phyloP scores from a whole-genome alignment of 1,140 invertebrate genomes.

The Rhopalosiphum padi region DNA sequence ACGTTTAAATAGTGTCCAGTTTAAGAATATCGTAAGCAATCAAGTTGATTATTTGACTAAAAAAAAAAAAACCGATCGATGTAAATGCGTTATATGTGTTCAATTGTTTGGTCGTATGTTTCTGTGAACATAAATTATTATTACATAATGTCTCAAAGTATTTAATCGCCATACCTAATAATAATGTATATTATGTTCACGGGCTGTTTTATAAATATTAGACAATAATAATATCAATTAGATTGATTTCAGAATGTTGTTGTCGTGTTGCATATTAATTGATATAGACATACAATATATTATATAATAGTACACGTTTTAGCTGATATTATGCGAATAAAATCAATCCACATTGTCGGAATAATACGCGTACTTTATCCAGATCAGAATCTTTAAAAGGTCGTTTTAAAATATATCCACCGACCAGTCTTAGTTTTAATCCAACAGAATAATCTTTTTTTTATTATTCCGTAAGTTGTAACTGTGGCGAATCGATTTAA shows the following conservation, averaged over 20 bases:
- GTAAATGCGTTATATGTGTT: background rate
- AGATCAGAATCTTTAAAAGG: background rate
- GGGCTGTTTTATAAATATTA: background rate
- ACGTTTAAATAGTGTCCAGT: background rate
- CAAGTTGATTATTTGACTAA: background rate
- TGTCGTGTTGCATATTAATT: background rate
- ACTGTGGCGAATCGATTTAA: background rate
- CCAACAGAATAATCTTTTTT: background rate
- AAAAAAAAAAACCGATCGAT: background rate
- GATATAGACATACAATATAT: background rate
- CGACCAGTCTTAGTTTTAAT: background rate
- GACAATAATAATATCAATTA: background rate
- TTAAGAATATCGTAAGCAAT: background rate
- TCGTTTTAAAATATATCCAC: background rate
- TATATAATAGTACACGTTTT: background rate
- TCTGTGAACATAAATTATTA: constrained; percentile 22
- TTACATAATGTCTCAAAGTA: background rate
- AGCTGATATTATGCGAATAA: background rate
- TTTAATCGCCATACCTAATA: background rate
- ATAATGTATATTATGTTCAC: background rate
- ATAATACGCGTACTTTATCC: background rate
- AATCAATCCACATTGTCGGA: background rate
- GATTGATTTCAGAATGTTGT: background rate
- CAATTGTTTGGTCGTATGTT: background rate
- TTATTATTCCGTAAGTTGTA: background rate